Conservation (phyloP, 2,113 vertebrate genomes). For the Siphamia tubifer region DNA sequence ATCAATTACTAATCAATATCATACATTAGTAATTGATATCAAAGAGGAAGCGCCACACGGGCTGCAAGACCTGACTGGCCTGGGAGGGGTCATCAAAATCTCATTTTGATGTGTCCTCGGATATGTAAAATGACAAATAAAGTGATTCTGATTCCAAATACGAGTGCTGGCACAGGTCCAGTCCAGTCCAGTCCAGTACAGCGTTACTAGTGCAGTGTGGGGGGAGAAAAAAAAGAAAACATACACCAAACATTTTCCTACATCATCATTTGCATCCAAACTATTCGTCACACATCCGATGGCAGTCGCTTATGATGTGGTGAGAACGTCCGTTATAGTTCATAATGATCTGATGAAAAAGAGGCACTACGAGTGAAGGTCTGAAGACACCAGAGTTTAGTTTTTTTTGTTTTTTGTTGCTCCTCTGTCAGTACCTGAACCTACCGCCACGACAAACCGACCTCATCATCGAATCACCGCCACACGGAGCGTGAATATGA, state of each 20-base stretch:
- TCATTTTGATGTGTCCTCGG: no score
- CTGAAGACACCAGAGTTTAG: constrained; percentile 56
- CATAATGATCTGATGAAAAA: constrained; percentile 56
- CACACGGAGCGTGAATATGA: neutral
- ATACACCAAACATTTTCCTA: constrained; percentile 4
- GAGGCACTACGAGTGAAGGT: constrained; percentile 76
- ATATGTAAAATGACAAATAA: no score
- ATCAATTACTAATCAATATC: no score
- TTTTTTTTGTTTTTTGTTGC: no score
- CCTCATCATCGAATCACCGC: neutral
- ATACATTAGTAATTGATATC: no score
- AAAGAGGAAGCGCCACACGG: no score
- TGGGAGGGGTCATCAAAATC: no score
- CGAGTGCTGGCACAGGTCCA: constrained; percentile 1
- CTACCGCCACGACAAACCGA: neutral
- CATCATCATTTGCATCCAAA: constrained; percentile 17
- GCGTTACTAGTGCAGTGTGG: neutral
- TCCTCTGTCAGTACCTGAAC: constrained; percentile 29
- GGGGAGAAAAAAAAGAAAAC: neutral
- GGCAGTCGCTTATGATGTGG: constrained; percentile 2
- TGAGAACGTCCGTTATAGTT: constrained; percentile 23
- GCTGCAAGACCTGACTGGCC: no score
- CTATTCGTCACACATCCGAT: constrained; percentile 12
- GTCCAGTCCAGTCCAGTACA: constrained; percentile 21
- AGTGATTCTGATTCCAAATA: no score